Conservation (phyloP, 2,888 invertebrate genomes). For the Odontocerum albicorne region DNA sequence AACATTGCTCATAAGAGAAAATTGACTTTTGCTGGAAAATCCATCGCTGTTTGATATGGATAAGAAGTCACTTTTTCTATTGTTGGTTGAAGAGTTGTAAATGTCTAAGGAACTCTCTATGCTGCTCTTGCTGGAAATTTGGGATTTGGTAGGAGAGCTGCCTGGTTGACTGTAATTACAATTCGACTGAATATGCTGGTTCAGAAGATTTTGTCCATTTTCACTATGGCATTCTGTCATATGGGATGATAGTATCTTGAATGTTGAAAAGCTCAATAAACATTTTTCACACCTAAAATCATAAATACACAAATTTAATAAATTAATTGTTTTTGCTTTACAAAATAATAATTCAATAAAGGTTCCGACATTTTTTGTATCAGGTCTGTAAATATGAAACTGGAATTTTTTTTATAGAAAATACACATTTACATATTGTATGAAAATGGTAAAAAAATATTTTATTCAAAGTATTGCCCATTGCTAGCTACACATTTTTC, state of each 20-base stretch:
- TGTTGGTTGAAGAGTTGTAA: neutral
- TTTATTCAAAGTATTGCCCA: too few relatives aligned
- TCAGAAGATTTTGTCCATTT: slow-evolving; percentile 42
- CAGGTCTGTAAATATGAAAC: too few relatives aligned
- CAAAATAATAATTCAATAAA: too few relatives aligned
- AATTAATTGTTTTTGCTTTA: too few relatives aligned
- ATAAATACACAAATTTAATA: neutral
- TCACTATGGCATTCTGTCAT: slow-evolving; percentile 50
- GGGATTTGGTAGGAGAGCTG: neutral
- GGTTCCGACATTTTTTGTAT: too few relatives aligned
- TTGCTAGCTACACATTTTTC: too few relatives aligned
- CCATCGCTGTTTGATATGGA: neutral
- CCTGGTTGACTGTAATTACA: neutral
- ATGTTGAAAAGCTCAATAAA: slow-evolving; percentile 55
- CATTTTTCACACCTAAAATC: slow-evolving; percentile 56
- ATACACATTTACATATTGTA: too few relatives aligned
- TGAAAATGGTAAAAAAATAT: too few relatives aligned
- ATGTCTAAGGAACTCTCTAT: neutral
- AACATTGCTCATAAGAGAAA: too few relatives aligned
- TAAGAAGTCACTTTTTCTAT: neutral
- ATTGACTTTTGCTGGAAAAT: neutral
- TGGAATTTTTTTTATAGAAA: too few relatives aligned
- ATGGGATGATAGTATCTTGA: slow-evolving; percentile 57
- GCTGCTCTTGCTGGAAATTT: neutral
- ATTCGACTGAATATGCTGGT: slow-evolving; percentile 46